Evolutionary conservation across 2,888 invertebrate species (phyloP).

Genomic region (Euzetes globulus): DNA sequence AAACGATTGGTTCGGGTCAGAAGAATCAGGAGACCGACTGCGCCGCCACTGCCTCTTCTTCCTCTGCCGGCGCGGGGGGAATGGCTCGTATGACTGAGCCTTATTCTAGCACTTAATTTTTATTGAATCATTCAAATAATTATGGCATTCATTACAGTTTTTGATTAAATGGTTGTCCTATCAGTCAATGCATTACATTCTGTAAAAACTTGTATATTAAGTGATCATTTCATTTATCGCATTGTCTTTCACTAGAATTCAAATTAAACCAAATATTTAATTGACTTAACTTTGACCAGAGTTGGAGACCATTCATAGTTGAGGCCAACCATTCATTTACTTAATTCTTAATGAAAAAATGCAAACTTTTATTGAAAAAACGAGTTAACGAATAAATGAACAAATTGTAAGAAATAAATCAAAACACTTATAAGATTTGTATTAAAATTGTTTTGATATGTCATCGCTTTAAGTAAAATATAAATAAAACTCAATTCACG

Average conservation of each 20-base stretch:
- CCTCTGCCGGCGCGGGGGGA: conserved; percentile 20
- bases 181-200: too few relatives aligned
- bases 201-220: too few relatives aligned
- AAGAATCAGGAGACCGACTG: not conserved
- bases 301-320: too few relatives aligned
- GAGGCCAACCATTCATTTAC: too few relatives aligned
- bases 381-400: too few relatives aligned
- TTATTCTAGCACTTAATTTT: not conserved
- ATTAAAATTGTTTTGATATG: not conserved
- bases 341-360: too few relatives aligned
- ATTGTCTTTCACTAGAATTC: too few relatives aligned
- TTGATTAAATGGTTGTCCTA: not conserved
- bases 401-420: not conserved
- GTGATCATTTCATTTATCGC: too few relatives aligned
- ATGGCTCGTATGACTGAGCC: conserved; percentile 15
- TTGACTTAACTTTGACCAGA: too few relatives aligned
- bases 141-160: not conserved
- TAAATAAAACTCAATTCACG: not conserved
- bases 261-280: too few relatives aligned
- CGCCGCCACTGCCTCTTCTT: conserved; percentile 8
- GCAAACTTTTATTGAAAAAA: too few relatives aligned
- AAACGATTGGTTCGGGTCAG: conserved; percentile 17
- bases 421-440: not conserved
- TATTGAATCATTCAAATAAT: not conserved
- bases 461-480: not conserved